Base-by-base conservation (phyloP, 2,888 invertebrate genomes). In the Sminthurides aquaticus region DNA sequence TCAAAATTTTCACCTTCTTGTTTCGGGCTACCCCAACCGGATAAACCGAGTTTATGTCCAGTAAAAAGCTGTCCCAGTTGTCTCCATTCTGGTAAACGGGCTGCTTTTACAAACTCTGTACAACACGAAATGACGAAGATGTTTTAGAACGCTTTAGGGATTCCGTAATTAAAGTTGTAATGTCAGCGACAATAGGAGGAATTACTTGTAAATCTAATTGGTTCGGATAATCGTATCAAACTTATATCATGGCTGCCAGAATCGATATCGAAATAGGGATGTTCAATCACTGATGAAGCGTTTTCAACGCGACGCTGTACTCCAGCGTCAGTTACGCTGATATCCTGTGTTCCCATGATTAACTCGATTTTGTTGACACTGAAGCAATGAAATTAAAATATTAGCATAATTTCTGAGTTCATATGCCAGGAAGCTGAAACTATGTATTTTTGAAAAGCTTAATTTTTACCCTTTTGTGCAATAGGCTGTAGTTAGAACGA, bases 1-100 rank as follows among this genome's bases (percentile, higher is more conserved):
- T n/a, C n/a, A n/a, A n/a, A n/a, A n/a, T n/a, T n/a, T n/a, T n/a
- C n/a, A n/a, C n/a, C n/a, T n/a, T n/a, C n/a, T n/a, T n/a, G n/a
- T n/a, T n/a, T n/a, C n/a, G n/a, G n/a, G 20, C 59, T 49, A 22
- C 64, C 64, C 64, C 64, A 64, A 1, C 64, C 64, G 1, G 59
- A 2, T 1, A 64, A 18, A 27, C 54, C 52, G n/a, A 55, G 59
- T 18, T 49, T 26, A 15, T 22, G 2, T 34, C 64, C 64, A 29
- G 49, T 34, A 52, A 18, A 64, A 28, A 3, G 26, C 26, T 49
- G 29, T 22, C 29, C 54, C 3, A 60, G 27, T 15, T 54, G 3
- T 24, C 18, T 27, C 64, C 64, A 64, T 20, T 49, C 27, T 8
- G 64, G 64, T 25, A 64, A 34, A n/a, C 64, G 29, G 26, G 59